phyloP scores from a whole-genome alignment of 2,888 invertebrate species.

The Drosophila falleni region DNA sequence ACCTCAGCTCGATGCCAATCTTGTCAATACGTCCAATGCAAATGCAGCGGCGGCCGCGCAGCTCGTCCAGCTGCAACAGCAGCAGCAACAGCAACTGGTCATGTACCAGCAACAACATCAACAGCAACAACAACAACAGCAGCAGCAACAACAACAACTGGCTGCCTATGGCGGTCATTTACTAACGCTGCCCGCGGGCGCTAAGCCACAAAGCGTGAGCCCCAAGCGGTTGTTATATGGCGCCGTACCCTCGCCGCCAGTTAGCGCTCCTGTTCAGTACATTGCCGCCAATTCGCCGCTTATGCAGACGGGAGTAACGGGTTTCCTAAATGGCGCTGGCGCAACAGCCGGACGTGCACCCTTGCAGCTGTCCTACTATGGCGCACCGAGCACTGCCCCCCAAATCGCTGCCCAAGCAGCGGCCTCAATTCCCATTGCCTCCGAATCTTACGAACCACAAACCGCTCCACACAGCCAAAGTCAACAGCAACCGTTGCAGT shows the following conservation, averaged over 20 bases:
- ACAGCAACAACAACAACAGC: conserved; percentile 45
- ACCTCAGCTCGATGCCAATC: conserved; percentile 74
- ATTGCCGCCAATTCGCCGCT: conserved; percentile 60
- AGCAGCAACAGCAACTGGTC: conserved; percentile 67
- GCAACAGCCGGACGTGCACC: conserved; percentile 79
- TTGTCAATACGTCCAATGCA: conserved; percentile 83
- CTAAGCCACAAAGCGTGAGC: conserved; percentile 75
- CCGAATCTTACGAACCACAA: conserved; percentile 74
- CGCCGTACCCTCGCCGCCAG: conserved; percentile 52
- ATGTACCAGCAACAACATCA: conserved; percentile 68
- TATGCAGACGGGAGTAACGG: conserved; percentile 56
- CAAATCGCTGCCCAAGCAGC: conserved; percentile 50
- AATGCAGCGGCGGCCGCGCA: conserved; percentile 79
- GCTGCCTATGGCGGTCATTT: conserved; percentile 64
- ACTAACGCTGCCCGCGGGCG: conserved; percentile 70
- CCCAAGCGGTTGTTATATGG: conserved; percentile 79
- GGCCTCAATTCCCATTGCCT: conserved; percentile 55
- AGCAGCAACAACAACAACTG: conserved; percentile 66
- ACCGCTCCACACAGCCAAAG: conserved; percentile 83
- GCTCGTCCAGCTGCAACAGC: conserved; percentile 76
- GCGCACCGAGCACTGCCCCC: conserved; percentile 80
- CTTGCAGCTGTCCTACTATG: conserved; percentile 84
- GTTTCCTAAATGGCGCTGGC: conserved; percentile 76
- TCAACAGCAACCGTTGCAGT: conserved; percentile 50
- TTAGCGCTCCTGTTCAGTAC: conserved; percentile 64